These are phyloP conservation scores for Oreochromis tanganicae DNA, from an alignment of 2,113 vertebrate genomes.

Conservation along the genomic window DNA sequence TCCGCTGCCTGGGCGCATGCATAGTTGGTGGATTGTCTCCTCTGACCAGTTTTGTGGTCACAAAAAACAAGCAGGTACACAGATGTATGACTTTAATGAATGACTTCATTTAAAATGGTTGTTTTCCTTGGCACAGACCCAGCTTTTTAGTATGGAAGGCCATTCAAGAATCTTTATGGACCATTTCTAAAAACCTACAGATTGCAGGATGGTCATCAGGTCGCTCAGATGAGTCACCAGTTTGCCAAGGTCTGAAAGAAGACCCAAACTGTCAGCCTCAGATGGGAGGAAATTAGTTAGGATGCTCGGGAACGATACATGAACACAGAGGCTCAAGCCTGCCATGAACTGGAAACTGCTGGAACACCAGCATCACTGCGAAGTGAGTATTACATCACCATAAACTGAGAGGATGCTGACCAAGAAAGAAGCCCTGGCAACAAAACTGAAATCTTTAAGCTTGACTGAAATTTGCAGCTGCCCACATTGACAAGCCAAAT, in stretches of 20 bases:
- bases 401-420: background rate
- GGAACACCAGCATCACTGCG: background rate
- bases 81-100: background rate
- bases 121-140: background rate
- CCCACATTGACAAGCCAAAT: background rate
- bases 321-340: background rate
- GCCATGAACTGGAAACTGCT: background rate
- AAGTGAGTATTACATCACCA: background rate
- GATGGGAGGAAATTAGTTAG: background rate
- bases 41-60: background rate
- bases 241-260: background rate
- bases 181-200: background rate
- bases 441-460: background rate
- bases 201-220: background rate
- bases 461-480: background rate
- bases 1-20: background rate
- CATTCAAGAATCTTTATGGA: background rate
- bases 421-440: background rate
- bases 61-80: background rate
- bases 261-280: background rate
- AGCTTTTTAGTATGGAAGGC: background rate
- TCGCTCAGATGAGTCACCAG: background rate
- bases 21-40: background rate
- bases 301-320: background rate
- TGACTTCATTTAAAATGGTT: background rate